These are phyloP conservation scores for Aporophyla nigra DNA, from an alignment of 2,888 invertebrate species.

Conservation along the genomic window DNA sequence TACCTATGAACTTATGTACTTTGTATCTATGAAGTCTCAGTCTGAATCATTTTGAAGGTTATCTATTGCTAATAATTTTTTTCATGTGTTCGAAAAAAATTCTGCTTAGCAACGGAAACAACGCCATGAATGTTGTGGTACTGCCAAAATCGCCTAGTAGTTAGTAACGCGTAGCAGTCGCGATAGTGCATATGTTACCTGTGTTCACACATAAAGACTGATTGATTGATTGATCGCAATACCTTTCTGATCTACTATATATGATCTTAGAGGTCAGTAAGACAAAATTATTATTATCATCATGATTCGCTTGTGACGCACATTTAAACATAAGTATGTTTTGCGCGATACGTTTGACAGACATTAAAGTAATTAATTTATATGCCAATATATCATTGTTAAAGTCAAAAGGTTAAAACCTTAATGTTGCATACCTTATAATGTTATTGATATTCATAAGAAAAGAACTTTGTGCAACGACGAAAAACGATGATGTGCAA, in stretches of 20 bases:
- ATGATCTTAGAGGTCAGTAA: not conserved
- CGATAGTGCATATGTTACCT: too few relatives aligned
- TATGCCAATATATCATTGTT: constrained; percentile 3
- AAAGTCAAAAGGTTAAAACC: constrained; percentile 3
- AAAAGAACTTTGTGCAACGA: not conserved
- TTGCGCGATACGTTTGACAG: not conserved
- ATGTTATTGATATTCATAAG: not conserved
- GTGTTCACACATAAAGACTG: too few relatives aligned
- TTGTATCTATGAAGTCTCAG: too few relatives aligned
- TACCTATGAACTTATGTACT: too few relatives aligned
- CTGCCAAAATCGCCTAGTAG: too few relatives aligned
- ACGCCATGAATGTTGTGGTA: too few relatives aligned
- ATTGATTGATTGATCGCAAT: too few relatives aligned
- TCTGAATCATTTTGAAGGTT: too few relatives aligned
- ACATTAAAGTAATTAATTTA: not conserved
- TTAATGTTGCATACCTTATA: not conserved
- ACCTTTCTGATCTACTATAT: not conserved
- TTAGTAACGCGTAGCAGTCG: too few relatives aligned
- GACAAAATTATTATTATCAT: not conserved
- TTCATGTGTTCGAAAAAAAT: too few relatives aligned
- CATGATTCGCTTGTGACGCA: constrained; percentile 17
- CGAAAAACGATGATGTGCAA: not conserved
- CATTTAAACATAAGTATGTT: not conserved
- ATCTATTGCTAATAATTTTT: too few relatives aligned
- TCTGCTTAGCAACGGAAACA: too few relatives aligned